Base-by-base conservation (phyloP, 1,140 invertebrate species). In the Drosophila yakuba region DNA sequence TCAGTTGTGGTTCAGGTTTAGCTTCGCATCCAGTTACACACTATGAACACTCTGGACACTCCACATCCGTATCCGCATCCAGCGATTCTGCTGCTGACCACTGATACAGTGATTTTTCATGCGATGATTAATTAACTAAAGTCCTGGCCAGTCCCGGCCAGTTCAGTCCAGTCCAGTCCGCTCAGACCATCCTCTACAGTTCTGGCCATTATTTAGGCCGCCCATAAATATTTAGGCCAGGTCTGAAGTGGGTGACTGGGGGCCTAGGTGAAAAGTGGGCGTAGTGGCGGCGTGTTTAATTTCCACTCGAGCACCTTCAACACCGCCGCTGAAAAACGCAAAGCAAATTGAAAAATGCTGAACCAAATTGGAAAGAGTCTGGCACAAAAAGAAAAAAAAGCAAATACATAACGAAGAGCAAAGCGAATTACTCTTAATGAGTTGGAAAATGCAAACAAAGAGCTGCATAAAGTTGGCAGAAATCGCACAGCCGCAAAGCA, bases 391-490 rank as follows among this genome's bases (percentile, higher is more conserved):
- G 15, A n/a, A 7, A 20, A 36, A 8, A 35, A 39, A 51, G 15
- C 39, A 69, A 77, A 69, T 48, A 68, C 61, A 60, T 56, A 67
- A 57, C 66, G 54, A 69, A 71, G 51, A 59, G 51, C 44, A 80
- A 69, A 61, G 64, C 78, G 56, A 81, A 80, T 81, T 73, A 74
- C 66, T 80, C 78, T 77, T 81, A 81, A 81, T 81, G 78, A 81
- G 78, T 81, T 81, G 78, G 73, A 80, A 80, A 81, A 81, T 76
- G 78, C 72, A 80, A 81, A 80, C 78, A 81, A 81, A 81, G 66
- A 72, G 60, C 54, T 61, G 77, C 77, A 80, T 58, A 79, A 67
- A 74, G 54, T 59, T 67, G 57, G 43, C 58, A n/a, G 69, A 25
- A 32, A 35, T 51, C 43, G 28, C 25, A 57, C 32, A 35, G 35